phyloP scores from a whole-genome alignment of 2,888 invertebrate species.

The Tricholauxania praeusta region DNA sequence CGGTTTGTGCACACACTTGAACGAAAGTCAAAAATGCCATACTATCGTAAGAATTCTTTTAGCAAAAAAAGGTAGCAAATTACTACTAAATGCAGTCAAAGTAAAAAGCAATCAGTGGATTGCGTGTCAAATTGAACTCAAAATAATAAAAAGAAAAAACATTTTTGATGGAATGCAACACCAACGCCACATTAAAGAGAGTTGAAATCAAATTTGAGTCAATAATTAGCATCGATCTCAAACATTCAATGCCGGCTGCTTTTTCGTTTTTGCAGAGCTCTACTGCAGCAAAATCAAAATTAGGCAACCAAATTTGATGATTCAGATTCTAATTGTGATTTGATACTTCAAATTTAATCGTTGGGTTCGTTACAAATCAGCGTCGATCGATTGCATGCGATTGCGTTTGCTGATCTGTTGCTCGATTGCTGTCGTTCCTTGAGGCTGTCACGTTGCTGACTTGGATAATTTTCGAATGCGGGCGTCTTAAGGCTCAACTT shows the following conservation, averaged over 20 bases:
- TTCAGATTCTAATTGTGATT: slow-evolving; percentile 26
- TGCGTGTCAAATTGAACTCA: slow-evolving; percentile 22
- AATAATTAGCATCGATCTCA: slow-evolving; percentile 8
- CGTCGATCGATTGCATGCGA: slow-evolving; percentile 17
- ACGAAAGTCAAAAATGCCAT: neutral
- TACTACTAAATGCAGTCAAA: neutral
- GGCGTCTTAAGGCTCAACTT: slow-evolving; percentile 17
- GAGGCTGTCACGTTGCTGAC: slow-evolving; percentile 48
- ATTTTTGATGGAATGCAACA: slow-evolving; percentile 22
- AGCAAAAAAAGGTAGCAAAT: neutral
- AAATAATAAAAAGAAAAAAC: neutral
- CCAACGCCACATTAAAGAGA: slow-evolving; percentile 14
- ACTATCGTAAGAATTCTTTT: neutral
- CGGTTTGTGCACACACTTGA: slow-evolving; percentile 8
- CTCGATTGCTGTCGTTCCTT: slow-evolving; percentile 30
- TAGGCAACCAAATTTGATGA: neutral
- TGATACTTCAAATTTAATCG: slow-evolving; percentile 1
- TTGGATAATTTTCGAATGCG: slow-evolving; percentile 25
- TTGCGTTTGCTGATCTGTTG: neutral
- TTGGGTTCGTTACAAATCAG: neutral
- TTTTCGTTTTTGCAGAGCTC: slow-evolving; percentile 17
- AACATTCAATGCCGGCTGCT: neutral
- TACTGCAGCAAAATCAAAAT: neutral
- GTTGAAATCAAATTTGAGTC: neutral
- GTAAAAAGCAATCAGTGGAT: neutral